Evolutionary conservation across 2,888 invertebrate species (phyloP).

Genomic region (Sthenelais limicola): DNA sequence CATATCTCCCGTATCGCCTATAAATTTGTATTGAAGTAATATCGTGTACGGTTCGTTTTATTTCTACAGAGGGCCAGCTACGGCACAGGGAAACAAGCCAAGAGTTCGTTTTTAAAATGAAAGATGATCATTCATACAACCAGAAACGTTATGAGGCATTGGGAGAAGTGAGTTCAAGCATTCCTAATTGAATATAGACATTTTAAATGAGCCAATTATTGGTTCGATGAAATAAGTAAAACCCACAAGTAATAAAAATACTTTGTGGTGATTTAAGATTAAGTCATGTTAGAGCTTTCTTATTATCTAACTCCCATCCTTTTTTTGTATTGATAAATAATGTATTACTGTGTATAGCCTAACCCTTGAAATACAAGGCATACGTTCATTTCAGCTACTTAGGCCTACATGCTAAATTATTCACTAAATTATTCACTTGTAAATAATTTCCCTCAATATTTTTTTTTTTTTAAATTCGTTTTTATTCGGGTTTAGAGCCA

Average conservation of each 20-base stretch:
- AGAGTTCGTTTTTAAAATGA: constrained; percentile 80
- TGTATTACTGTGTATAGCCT: no score
- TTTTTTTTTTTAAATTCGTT: constrained; percentile 5
- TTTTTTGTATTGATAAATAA: no score
- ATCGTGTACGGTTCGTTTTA: not conserved
- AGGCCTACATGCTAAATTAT: not conserved
- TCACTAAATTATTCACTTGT: not conserved
- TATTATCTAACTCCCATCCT: no score
- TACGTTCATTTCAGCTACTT: no score
- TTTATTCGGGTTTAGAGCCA: no score
- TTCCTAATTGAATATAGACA: constrained; percentile 5
- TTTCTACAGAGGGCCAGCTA: constrained; percentile 77
- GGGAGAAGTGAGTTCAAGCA: constrained; percentile 75
- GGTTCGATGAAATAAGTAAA: no score
- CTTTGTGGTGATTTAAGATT: no score
- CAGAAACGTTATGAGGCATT: constrained; percentile 82
- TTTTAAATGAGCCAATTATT: not conserved
- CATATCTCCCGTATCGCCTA: not conserved
- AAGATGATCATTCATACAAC: constrained; percentile 78
- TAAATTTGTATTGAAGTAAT: not conserved
- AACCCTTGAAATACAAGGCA: no score
- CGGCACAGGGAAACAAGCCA: constrained; percentile 77
- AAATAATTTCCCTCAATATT: not conserved
- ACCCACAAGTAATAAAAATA: no score
- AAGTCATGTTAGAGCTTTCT: no score